Conservation (phyloP, 2,113 vertebrate species). For the Polypterus senegalus region DNA sequence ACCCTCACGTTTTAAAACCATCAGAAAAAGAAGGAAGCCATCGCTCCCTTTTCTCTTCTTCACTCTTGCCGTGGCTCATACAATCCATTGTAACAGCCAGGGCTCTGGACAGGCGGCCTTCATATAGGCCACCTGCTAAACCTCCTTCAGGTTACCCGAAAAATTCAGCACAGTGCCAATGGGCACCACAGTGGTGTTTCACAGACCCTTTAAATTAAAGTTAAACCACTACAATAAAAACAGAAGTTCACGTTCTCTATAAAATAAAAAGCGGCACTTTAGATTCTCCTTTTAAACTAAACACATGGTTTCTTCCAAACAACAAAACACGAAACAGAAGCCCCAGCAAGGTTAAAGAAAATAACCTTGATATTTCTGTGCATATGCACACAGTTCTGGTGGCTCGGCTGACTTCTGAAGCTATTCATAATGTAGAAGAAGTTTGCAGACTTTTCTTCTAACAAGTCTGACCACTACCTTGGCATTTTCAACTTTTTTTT, state of each 20-base stretch:
- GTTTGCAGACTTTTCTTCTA: too few relatives aligned
- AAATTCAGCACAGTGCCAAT: slow-evolving; percentile 4
- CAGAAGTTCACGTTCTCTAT: slow-evolving; percentile 21
- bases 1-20: too few relatives aligned
- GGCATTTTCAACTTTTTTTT: neutral
- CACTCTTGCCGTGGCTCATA: slow-evolving; percentile 67
- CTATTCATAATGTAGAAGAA: too few relatives aligned
- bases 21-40: too few relatives aligned
- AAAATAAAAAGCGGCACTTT: slow-evolving; percentile 25
- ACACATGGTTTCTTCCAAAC: slow-evolving; percentile 3
- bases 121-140: slow-evolving; percentile 37
- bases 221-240: slow-evolving; percentile 27
- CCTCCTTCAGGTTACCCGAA: slow-evolving; percentile 24
- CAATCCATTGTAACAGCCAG: slow-evolving; percentile 98
- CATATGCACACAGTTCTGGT: too few relatives aligned
- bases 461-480: slow-evolving; percentile 18
- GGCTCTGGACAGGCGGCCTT: slow-evolving; percentile 53
- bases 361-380: slow-evolving; percentile 65
- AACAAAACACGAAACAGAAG: slow-evolving; percentile 26
- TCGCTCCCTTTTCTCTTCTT: slow-evolving; percentile 8
- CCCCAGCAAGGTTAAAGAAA: slow-evolving; percentile 64
- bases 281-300: slow-evolving; percentile 7
- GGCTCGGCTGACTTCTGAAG: too few relatives aligned
- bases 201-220: slow-evolving; percentile 8
- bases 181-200: neutral